Conservation (phyloP, 2,113 vertebrate species). For the Cololabis saira region DNA sequence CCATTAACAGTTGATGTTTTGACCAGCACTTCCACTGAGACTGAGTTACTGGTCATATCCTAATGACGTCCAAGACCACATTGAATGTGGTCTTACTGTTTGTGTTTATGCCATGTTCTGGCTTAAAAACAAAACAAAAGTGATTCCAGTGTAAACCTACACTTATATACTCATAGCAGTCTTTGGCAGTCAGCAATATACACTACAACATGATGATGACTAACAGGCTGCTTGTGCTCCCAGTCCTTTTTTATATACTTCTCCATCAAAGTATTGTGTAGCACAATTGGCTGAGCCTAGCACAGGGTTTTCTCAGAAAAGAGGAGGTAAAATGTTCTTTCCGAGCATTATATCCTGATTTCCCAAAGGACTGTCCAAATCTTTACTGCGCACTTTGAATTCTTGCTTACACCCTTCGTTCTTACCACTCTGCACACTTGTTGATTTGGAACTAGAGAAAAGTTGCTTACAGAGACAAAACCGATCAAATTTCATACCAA, state of each 20-base stretch:
- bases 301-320: slow-evolving; percentile 35
- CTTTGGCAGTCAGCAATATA: slow-evolving; percentile 6
- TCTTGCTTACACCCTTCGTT: slow-evolving; percentile 52
- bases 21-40: not conserved
- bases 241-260: slow-evolving; percentile 39
- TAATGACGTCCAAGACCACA: not conserved
- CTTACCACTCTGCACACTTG: slow-evolving; percentile 67
- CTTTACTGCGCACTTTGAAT: slow-evolving; percentile 51
- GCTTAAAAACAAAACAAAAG: not conserved
- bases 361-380: slow-evolving; percentile 60
- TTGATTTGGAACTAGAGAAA: slow-evolving; percentile 69
- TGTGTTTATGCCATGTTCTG: not conserved
- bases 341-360: slow-evolving; percentile 58
- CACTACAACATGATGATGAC: slow-evolving; percentile 7
- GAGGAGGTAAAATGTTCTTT: slow-evolving; percentile 47
- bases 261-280: slow-evolving; percentile 30
- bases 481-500: slow-evolving; percentile 69
- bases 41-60: no score
- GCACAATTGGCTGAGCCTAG: slow-evolving; percentile 22
- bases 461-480: slow-evolving; percentile 63
- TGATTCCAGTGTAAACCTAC: slow-evolving; percentile 2
- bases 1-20: no score
- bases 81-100: not conserved
- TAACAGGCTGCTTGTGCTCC: slow-evolving; percentile 29
- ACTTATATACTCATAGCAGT: not conserved